Base-by-base conservation (phyloP, 2,888 invertebrate species). In the Synanthedon myopaeformis region DNA sequence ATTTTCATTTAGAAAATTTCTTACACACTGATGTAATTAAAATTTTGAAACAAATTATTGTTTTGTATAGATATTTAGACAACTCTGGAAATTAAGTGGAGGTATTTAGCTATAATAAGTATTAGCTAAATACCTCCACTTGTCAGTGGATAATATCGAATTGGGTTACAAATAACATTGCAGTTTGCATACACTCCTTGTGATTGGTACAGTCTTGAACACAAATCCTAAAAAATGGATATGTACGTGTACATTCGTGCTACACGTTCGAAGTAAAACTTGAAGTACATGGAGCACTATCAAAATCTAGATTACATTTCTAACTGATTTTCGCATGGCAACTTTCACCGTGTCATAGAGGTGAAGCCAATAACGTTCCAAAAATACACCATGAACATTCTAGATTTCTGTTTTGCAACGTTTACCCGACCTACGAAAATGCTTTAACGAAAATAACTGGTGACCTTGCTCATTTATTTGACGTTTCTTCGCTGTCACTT, bases 401-500 rank as follows among this genome's bases (percentile, higher is more conserved):
- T 41, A 23, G 53, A 41, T 56, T 55, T 49, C 12, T 49, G 49
- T 17, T 13, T 35, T 13, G 23, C 19, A 49, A 8, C 17, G 17
- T 55, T 54, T 52, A 42, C 55, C 52, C 52, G 54, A 54, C 53
- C 55, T 55, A 52, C 14, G 53, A 53, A 35, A 28, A 52, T 48
- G 57, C 66, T 72, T 68, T 69, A 66, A 66, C 72, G 60, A 64
- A 73, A 75, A 76, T 75, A 75, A 67, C 66, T 49, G 55, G 52
- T 52, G 61, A 67, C 77, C 78, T 78, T 77, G 69, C 59, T 66
- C 65, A 71, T 75, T 74, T 70, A 72, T 74, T 74, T 74, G 70
- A 72, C 72, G 67, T 73, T 61, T 62, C 64, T 61, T 57, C 61
- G 59, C 56, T 57, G 58, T 61, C 61, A 57, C 54, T 56, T 19